Base-by-base conservation (phyloP, 2,888 invertebrate species). In the Phymatocera aterrima region DNA sequence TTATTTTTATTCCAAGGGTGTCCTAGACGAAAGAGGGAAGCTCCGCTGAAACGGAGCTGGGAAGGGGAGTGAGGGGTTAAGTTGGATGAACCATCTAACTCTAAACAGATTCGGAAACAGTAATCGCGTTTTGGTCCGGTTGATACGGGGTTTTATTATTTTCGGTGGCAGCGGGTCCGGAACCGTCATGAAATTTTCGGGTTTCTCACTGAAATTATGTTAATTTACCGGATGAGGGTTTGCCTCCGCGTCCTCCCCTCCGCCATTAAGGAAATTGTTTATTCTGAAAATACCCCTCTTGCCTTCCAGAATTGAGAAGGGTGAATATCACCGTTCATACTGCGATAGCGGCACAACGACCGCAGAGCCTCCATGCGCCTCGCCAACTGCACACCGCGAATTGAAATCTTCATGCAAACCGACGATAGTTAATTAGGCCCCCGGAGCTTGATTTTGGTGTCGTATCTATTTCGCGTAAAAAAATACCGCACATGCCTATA, bases 241-340 rank as follows among this genome's bases (percentile, higher is more conserved):
- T 72, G 34, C 72, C 18, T 54, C 24, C 37, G 72, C 54, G 24
- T 34, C 34, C 24, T 72, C 72, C 72, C 72, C 51, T 72, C 51
- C 72, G 72, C 37, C 72, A 72, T 72, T 48, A 72, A 34, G 54
- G 72, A 72, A 72, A 72, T 72, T 72, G 72, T 72, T 54, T 54
- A 72, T 72, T 72, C 54, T 72, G 54, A 18, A 72, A 72, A 51
- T 31, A 72, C 48, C 72, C 10, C 68, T 72, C 51, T 72, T 37
- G 21, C 72, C 48, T 21, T 48, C 51, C 21, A 8, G 72, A 48
- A 72, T 72, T 51, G 72, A 72, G 54, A 31, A 72, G 72, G 72
- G 54, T 72, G 51, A 72, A 72, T 72, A 37, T 72, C 51, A 72
- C 72, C 72, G 37, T 72, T 72, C 51, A 34, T 51, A 54, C 31